Evolutionary conservation across 2,888 invertebrate species (phyloP).

Genomic region (Meghimatium bilineatum): DNA sequence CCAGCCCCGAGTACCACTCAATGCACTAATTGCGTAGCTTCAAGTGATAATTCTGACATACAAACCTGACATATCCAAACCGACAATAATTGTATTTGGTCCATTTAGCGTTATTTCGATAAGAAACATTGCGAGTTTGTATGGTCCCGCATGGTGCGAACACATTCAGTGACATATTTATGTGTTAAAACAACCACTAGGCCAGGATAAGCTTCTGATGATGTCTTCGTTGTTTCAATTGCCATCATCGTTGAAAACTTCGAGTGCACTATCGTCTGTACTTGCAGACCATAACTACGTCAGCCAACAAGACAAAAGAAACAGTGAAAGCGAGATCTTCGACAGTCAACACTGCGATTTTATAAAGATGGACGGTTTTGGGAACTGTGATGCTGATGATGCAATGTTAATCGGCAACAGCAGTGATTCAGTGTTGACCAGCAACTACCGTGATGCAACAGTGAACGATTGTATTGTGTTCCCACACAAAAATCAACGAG

Average conservation of each 20-base stretch:
- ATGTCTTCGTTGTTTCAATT: not conserved
- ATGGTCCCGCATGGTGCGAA: slow-evolving; percentile 25
- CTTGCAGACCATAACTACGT: slow-evolving; percentile 17
- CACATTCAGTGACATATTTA: slow-evolving; percentile 4
- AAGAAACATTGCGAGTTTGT: not conserved
- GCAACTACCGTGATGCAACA: not conserved
- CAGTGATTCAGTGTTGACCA: too few relatives aligned
- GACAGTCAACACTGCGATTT: not conserved
- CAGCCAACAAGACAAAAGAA: not conserved
- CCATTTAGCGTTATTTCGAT: not conserved
- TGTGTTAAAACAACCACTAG: not conserved
- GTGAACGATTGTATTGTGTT: not conserved
- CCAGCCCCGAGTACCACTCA: too few relatives aligned
- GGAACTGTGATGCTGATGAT: too few relatives aligned
- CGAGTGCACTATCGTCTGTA: not conserved
- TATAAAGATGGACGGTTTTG: not conserved
- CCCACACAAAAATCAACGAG: not conserved
- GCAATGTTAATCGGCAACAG: too few relatives aligned
- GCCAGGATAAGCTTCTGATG: not conserved
- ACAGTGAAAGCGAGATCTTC: not conserved
- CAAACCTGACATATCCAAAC: too few relatives aligned
- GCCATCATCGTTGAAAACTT: not conserved
- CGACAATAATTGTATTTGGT: not conserved
- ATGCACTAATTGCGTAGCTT: too few relatives aligned
- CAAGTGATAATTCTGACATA: too few relatives aligned